Percentiles rank a stretch among this genome's conserved stretches.
Conservation (phyloP, 2,888 invertebrate species). For the Acrocera orbiculus region DNA sequence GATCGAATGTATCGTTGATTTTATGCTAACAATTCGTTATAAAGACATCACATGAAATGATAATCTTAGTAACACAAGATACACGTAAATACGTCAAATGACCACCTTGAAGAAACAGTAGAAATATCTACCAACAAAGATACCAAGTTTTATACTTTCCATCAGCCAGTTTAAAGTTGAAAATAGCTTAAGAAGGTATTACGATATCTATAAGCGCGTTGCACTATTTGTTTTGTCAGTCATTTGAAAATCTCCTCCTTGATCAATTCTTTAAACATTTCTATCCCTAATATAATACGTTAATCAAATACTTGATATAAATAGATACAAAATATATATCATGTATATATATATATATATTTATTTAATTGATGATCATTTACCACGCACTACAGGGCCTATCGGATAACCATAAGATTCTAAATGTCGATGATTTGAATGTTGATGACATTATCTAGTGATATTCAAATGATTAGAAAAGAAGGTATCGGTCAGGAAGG, state of each 20-base stretch:
- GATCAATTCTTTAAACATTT: too few relatives aligned
- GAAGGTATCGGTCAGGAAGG: too few relatives aligned
- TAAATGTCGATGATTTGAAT: conserved; percentile 13
- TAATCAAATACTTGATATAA: too few relatives aligned
- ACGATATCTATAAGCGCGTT: too few relatives aligned
- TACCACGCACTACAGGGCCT: conserved; percentile 9
- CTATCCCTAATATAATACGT: too few relatives aligned
- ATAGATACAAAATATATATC: too few relatives aligned
- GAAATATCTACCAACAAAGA: conserved; percentile 2
- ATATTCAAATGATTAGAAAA: conserved; percentile 13
- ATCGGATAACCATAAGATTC: conserved; percentile 1
- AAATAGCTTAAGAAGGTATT: conserved; percentile 5
- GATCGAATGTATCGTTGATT: too few relatives aligned
- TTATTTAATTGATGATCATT: conserved; percentile 12
- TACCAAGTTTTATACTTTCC: conserved; percentile 3
- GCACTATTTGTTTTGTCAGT: conserved; percentile 12
- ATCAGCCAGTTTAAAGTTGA: conserved; percentile 1
- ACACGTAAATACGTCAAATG: conserved; percentile 12
- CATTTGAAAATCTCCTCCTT: conserved; percentile 10
- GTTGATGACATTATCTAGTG: conserved; percentile 12
- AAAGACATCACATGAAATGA: conserved; percentile 13
- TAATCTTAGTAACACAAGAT: conserved; percentile 10
- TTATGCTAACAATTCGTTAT: conserved; percentile 12
- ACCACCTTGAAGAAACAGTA: conserved; percentile 11
- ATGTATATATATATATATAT: too few relatives aligned